phyloP scores from a whole-genome alignment of 2,113 vertebrate genomes.

The Pelmatolapia mariae region DNA sequence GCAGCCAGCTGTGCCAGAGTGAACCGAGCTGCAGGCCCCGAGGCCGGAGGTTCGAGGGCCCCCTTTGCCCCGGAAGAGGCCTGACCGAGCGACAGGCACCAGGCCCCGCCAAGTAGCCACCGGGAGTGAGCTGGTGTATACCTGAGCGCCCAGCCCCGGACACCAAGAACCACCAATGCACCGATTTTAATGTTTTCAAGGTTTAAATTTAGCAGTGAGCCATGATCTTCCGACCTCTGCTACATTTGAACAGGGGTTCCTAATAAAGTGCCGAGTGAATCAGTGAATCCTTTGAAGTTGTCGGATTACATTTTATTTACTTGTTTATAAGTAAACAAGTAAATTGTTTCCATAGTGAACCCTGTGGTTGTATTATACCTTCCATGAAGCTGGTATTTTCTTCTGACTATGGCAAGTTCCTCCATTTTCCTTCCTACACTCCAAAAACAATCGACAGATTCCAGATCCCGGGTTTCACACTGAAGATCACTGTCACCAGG shows the following conservation, averaged over 20 bases:
- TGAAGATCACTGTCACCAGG: conserved; percentile 38
- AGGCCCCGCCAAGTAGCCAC: too few species aligned
- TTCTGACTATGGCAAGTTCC: fast-evolving
- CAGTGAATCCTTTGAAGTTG: background rate
- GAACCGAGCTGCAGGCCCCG: too few species aligned
- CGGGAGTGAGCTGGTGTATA: too few species aligned
- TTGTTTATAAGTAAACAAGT: background rate
- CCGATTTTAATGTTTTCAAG: too few species aligned
- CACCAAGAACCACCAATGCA: too few species aligned
- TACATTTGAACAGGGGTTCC: background rate
- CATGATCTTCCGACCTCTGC: background rate
- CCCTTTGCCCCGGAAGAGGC: too few species aligned
- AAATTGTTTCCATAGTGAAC: background rate
- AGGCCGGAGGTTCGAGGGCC: too few species aligned
- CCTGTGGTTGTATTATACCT: conserved; percentile 25
- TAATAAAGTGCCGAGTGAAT: background rate
- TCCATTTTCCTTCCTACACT: background rate
- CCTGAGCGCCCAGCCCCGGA: too few species aligned
- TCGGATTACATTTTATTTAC: background rate
- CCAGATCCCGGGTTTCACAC: conserved; percentile 64
- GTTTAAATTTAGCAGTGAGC: background rate
- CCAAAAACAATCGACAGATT: conserved; percentile 56
- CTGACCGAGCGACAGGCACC: too few species aligned
- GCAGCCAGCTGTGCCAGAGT: too few species aligned
- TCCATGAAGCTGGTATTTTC: conserved; percentile 34